Evolutionary conservation across 2,888 invertebrate genomes (phyloP), one percentile per base, ranked within the genome.

Genomic region (Lasioglossum leucozonium): DNA sequence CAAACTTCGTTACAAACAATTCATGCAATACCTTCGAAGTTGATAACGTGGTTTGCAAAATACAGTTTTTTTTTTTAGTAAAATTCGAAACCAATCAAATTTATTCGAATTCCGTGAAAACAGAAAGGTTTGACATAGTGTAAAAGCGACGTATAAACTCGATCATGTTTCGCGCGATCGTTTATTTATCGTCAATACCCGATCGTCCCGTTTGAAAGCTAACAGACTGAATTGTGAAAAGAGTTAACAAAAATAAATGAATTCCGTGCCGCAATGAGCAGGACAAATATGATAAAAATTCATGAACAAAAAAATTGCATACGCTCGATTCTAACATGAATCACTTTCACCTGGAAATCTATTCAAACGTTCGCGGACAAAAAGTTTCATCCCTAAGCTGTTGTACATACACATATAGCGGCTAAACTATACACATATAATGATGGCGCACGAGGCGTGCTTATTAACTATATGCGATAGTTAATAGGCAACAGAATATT

Each of bases 401-500:
- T 51, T 0, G 37, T 18, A 55, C 11, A 18, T 18, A 55, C 11
- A 18, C 62, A 40, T 51, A 42, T 47, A 11, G 30, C 4, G 26
- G 26, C 18, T 51, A 40, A 73, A 81, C 42, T n/a, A 22, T n/a
- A n/a, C 34, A 34, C n/a, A n/a, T n/a, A n/a, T 10, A 78, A 37
- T 69, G 58, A 73, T 42, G 47, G 34, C 47, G 51, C 55, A 75
- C 67, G 77, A 67, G 65, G 58, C 72, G 75, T 73, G 81, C 80
- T 86, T 86, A 86, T 90, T 87, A 90, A 88, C 82, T 85, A 79
- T 82, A 82, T 84, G 85, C 77, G 75, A 75, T 82, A 85, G 89
- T 88, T 90, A 90, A 81, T 79, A 75, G 74, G 76, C 77, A 74
- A 78, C 79, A 72, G 87, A 90, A 89, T 89, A 91, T 89, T 88